Evolutionary conservation across 2,113 vertebrate species (phyloP).

Genomic region (Rhinolophus sinicus): DNA sequence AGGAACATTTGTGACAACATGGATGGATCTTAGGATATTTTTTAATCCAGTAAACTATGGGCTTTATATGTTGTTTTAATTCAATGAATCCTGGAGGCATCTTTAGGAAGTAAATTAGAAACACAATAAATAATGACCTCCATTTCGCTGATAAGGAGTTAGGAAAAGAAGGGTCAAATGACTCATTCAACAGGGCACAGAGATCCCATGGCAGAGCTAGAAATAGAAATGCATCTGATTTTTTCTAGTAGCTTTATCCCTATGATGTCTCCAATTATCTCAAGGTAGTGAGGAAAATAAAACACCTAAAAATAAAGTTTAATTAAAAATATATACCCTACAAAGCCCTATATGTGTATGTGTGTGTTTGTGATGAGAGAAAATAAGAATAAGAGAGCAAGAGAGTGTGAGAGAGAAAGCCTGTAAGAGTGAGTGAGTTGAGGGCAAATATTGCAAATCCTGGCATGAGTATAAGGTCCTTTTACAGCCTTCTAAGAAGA

Average conservation of each 20-base stretch:
- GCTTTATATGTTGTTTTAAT: slow-evolving; percentile 31
- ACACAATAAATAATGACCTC: slow-evolving; percentile 7
- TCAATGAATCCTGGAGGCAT: not conserved
- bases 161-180: not conserved
- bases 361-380: not conserved
- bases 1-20: too few relatives aligned
- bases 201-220: not conserved
- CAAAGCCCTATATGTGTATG: not conserved
- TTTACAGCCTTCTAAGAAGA: not conserved
- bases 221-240: not conserved
- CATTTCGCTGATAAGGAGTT: slow-evolving; percentile 3
- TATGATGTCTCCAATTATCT: not conserved
- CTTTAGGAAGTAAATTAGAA: slow-evolving; percentile 16
- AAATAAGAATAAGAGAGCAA: not conserved
- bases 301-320: slow-evolving; percentile 10
- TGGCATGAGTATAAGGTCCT: not conserved
- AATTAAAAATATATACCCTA: slow-evolving; percentile 8
- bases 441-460: not conserved
- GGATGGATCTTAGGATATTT: too few relatives aligned
- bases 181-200: not conserved
- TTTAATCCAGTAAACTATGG: not conserved
- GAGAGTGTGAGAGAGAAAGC: not conserved
- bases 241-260: not conserved
- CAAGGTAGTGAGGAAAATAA: not conserved
- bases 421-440: not conserved